These are phyloP conservation scores for Lucinisca nassula DNA, from an alignment of 2,888 invertebrate genomes.

Conservation along the genomic window DNA sequence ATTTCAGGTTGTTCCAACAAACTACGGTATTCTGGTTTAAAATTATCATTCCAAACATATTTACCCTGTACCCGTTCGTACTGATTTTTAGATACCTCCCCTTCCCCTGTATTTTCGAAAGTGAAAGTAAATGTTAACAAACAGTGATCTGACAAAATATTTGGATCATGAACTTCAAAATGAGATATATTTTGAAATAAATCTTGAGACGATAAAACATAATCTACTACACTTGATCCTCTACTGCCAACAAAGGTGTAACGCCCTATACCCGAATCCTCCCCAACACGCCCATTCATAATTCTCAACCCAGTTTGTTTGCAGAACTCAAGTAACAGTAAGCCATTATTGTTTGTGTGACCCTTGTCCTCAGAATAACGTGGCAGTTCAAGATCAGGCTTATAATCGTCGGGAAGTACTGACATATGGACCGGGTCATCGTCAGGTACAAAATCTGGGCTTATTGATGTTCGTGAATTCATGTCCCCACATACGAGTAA, in stretches of 20 bases:
- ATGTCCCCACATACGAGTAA: constrained; percentile 12
- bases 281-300: neutral
- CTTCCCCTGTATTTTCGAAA: neutral
- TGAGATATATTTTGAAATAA: neutral
- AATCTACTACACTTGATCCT: constrained; percentile 26
- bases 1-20: too few relatives aligned
- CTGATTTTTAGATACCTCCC: neutral
- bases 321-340: constrained; percentile 16
- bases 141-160: too few relatives aligned
- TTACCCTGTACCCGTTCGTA: too few relatives aligned
- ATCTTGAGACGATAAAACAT: constrained; percentile 12
- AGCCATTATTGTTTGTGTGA: neutral
- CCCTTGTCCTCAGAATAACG: constrained; percentile 17
- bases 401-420: constrained; percentile 2
- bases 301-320: constrained; percentile 9
- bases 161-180: neutral
- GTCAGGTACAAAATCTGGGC: constrained; percentile 2
- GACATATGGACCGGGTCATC: neutral
- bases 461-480: neutral
- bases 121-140: neutral
- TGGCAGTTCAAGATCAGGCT: neutral
- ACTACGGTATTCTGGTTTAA: too few relatives aligned
- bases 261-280: neutral
- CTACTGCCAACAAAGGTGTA: constrained; percentile 8
- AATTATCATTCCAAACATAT: too few relatives aligned